phyloP scores from a whole-genome alignment of 37 sponge, comb jelly and placozoan genomes.

The Ephydatia muelleri region DNA sequence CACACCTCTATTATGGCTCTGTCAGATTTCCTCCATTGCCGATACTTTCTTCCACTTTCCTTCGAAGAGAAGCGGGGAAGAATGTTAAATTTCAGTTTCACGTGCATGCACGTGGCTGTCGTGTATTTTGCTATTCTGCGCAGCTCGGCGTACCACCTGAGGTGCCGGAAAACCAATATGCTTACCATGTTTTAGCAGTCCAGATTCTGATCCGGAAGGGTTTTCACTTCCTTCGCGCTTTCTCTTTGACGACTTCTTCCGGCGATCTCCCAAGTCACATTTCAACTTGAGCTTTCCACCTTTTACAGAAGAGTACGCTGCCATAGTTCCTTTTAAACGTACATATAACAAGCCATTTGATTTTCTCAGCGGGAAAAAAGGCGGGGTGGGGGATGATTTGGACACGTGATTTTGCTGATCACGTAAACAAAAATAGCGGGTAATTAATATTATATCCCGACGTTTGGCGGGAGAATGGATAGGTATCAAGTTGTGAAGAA shows the following conservation, averaged over 20 bases:
- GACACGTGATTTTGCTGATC: neutral
- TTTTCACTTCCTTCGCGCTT: conserved; percentile 18
- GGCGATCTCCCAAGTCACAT: neutral
- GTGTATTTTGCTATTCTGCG: neutral
- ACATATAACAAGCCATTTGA: too few relatives aligned
- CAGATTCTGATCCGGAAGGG: conserved; percentile 8
- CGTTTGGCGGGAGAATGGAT: conserved; percentile 67
- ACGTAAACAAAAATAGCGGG: neutral
- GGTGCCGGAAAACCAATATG: too few relatives aligned
- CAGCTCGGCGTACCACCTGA: neutral
- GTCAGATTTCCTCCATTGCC: conserved; percentile 47
- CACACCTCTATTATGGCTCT: conserved; percentile 50
- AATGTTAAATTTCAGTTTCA: neutral
- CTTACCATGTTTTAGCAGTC: neutral
- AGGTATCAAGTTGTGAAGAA: conserved; percentile 68
- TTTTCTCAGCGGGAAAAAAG: too few relatives aligned
- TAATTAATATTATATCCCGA: too few relatives aligned
- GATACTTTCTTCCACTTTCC: conserved; percentile 66
- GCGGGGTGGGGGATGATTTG: neutral
- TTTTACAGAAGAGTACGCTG: conserved; percentile 49
- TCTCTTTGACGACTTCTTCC: conserved; percentile 24
- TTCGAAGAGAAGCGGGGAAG: neutral
- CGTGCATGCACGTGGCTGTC: neutral
- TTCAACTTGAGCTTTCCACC: conserved; percentile 68
- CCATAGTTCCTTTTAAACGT: conserved; percentile 15